These are phyloP conservation scores for Bettongia penicillata DNA, from an alignment of 2,113 vertebrate genomes.

Conservation along the genomic window DNA sequence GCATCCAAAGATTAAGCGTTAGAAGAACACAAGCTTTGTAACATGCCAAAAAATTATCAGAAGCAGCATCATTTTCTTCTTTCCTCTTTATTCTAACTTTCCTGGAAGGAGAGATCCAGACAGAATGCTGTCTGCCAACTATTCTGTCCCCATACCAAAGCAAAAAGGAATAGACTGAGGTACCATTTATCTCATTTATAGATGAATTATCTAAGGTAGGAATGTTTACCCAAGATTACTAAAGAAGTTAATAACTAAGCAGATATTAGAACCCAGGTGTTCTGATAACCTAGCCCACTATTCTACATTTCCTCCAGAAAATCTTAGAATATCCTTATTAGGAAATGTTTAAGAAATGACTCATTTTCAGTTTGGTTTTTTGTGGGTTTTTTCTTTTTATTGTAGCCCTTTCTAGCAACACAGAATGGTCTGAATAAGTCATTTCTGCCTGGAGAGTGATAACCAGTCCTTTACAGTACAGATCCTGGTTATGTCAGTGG, in stretches of 20 bases:
- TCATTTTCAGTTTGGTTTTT: not conserved
- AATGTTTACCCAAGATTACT: not conserved
- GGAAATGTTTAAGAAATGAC: not conserved
- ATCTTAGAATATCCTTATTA: not conserved
- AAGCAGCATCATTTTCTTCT: not conserved
- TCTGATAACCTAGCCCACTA: not conserved
- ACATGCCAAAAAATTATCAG: not conserved
- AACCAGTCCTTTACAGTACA: not conserved
- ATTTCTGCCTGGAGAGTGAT: not conserved
- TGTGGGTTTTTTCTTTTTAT: not conserved
- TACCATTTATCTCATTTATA: not conserved
- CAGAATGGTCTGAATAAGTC: not conserved
- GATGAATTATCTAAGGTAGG: not conserved
- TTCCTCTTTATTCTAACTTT: not conserved
- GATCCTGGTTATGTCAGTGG: not conserved
- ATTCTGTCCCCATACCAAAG: not conserved
- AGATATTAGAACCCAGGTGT: not conserved
- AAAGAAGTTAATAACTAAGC: not conserved
- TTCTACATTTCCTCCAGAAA: not conserved
- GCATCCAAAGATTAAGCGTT: not conserved
- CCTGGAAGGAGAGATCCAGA: not conserved
- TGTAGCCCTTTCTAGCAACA: not conserved
- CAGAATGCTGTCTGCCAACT: not conserved
- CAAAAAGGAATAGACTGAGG: not conserved
- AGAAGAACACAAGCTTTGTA: not conserved